These are phyloP conservation scores for Drosophila fulvimacula DNA, from an alignment of 2,888 invertebrate genomes.

Conservation along the genomic window DNA sequence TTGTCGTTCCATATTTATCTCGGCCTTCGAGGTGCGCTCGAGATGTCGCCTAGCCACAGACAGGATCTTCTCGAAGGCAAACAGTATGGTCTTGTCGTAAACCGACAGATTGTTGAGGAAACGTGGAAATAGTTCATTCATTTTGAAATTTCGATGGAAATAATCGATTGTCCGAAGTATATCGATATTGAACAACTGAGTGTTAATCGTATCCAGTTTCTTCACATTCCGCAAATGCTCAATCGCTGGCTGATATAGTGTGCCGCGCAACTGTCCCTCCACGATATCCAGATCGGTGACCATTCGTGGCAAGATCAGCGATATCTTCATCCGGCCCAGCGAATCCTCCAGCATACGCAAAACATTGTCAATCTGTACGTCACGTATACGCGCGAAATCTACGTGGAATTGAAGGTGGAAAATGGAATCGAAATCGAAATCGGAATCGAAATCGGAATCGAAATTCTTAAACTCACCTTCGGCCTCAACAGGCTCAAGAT, in stretches of 20 bases:
- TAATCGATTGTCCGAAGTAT: slow-evolving; percentile 49
- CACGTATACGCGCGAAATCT: slow-evolving; percentile 44
- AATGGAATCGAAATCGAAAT: background rate
- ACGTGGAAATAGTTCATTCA: slow-evolving; percentile 47
- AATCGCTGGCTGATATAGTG: slow-evolving; percentile 38
- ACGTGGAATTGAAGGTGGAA: too few species aligned
- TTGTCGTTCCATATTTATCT: slow-evolving; percentile 61
- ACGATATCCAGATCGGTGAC: slow-evolving; percentile 32
- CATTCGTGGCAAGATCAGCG: slow-evolving; percentile 56
- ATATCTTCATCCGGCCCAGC: slow-evolving; percentile 46
- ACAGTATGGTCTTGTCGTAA: slow-evolving; percentile 43
- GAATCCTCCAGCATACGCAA: slow-evolving; percentile 34
- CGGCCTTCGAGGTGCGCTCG: slow-evolving; percentile 51
- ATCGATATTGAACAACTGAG: slow-evolving; percentile 38
- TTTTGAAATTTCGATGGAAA: slow-evolving; percentile 44
- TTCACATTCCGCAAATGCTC: slow-evolving; percentile 32
- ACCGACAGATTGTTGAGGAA: slow-evolving; percentile 22
- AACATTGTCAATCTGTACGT: slow-evolving; percentile 52
- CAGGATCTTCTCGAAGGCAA: slow-evolving; percentile 43
- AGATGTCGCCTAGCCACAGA: slow-evolving; percentile 51
- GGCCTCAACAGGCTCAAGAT: slow-evolving; percentile 16
- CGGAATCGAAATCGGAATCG: too few species aligned
- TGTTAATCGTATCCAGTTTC: slow-evolving; percentile 20
- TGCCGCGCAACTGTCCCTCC: slow-evolving; percentile 6
- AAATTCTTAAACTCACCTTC: slow-evolving; percentile 16